Conservation (phyloP, 1,140 invertebrate genomes). For the Arion vulgaris region DNA sequence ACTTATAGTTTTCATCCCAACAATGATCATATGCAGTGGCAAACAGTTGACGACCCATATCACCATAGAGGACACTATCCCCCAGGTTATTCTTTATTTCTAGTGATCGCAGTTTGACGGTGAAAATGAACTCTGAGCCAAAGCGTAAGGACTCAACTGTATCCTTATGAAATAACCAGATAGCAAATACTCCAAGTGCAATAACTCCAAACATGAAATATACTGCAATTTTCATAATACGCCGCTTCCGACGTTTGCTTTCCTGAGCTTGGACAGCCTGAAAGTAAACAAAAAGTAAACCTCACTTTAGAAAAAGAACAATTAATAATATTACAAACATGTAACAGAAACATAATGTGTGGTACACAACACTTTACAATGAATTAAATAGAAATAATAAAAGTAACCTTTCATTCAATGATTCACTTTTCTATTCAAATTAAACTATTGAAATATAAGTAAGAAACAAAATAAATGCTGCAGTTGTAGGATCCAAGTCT, state of each 20-base stretch:
- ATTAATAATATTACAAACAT: background rate
- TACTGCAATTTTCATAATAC: constrained; percentile 53
- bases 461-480: too few species aligned
- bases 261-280: constrained; percentile 55
- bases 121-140: constrained; percentile 43
- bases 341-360: too few species aligned
- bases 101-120: constrained; percentile 48
- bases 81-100: constrained; percentile 44
- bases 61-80: constrained; percentile 47
- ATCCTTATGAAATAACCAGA: constrained; percentile 53
- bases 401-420: too few species aligned
- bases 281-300: too few species aligned
- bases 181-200: constrained; percentile 47
- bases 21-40: constrained; percentile 47
- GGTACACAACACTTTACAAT: too few species aligned
- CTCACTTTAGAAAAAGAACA: constrained; percentile 1
- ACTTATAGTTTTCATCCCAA: constrained; percentile 29
- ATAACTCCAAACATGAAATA: constrained; percentile 52
- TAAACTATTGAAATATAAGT: too few species aligned
- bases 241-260: constrained; percentile 49
- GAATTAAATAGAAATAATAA: too few species aligned
- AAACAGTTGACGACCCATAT: constrained; percentile 44
- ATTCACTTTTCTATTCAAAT: too few species aligned
- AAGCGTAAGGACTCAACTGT: constrained; percentile 43
- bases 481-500: too few species aligned